Evolutionary conservation across 1,140 invertebrate genomes (phyloP).

Genomic region (Hyles euphorbiae): DNA sequence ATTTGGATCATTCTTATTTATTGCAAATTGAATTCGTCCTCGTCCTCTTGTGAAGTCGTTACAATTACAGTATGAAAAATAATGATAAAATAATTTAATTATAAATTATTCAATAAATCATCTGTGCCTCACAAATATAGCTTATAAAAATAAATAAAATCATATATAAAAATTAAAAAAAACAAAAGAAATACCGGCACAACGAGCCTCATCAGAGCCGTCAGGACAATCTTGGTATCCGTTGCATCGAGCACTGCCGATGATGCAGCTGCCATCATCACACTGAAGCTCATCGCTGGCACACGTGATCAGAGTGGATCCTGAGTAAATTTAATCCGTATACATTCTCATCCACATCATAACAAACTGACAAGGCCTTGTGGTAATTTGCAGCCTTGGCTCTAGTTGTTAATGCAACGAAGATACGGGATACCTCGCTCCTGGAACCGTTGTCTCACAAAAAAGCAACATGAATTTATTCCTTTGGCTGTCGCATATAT

Average conservation of each 20-base stretch:
- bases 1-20: too few species aligned
- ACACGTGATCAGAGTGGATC: slow-evolving; percentile 1
- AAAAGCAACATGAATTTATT: too few species aligned
- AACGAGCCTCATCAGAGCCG: slow-evolving; percentile 80
- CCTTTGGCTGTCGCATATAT: too few species aligned
- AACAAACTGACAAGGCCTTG: background rate
- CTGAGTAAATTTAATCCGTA: background rate
- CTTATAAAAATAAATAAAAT: slow-evolving; percentile 27
- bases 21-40: too few species aligned
- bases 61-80: too few species aligned
- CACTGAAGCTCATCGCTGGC: slow-evolving; percentile 18
- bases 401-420: too few species aligned
- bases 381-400: background rate
- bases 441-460: too few species aligned
- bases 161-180: slow-evolving; percentile 11
- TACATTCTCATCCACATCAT: background rate
- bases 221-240: slow-evolving; percentile 81
- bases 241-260: slow-evolving; percentile 88
- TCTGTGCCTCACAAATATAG: background rate
- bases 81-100: too few species aligned
- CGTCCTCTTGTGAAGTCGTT: too few species aligned
- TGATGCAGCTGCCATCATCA: slow-evolving; percentile 84
- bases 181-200: slow-evolving; percentile 18
- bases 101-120: too few species aligned
- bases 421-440: too few species aligned